Evolutionary conservation across 2,113 vertebrate species (phyloP).

Genomic region (Psettodes erumei): DNA sequence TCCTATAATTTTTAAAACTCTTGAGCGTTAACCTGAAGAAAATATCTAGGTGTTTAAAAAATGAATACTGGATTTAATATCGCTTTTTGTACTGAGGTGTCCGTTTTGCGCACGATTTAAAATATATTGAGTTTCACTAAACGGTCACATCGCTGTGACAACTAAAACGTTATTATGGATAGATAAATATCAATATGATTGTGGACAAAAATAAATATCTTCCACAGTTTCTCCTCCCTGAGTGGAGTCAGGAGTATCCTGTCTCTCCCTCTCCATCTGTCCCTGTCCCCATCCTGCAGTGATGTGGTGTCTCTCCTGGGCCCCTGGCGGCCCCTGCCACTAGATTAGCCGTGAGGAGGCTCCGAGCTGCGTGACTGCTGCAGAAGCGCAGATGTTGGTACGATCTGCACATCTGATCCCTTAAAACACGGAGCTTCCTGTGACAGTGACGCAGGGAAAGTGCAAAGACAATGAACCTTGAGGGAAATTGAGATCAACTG

Average conservation of each 20-base stretch:
- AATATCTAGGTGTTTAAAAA: background rate
- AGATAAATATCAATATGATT: too few relatives aligned
- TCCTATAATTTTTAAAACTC: too few relatives aligned
- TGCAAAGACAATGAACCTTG: background rate
- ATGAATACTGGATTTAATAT: too few relatives aligned
- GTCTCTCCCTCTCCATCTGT: background rate
- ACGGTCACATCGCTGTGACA: too few relatives aligned
- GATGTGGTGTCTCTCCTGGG: constrained; percentile 69
- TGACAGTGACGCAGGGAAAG: constrained; percentile 65
- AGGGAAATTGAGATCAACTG: background rate
- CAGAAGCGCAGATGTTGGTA: constrained; percentile 87
- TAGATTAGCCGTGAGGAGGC: constrained; percentile 51
- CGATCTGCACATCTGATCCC: constrained; percentile 79
- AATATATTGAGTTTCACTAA: too few relatives aligned
- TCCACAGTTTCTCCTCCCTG: background rate
- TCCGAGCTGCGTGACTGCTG: constrained; percentile 86
- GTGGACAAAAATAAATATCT: background rate
- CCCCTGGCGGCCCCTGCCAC: constrained; percentile 84
- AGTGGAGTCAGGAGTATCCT: background rate
- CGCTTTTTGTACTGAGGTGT: too few relatives aligned
- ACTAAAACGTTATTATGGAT: too few relatives aligned
- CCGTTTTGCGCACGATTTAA: too few relatives aligned
- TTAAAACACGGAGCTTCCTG: constrained; percentile 87
- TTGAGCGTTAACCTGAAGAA: background rate
- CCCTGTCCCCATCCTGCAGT: background rate